Base-by-base conservation (phyloP, 2,113 vertebrate species). In the Butorides virescens region DNA sequence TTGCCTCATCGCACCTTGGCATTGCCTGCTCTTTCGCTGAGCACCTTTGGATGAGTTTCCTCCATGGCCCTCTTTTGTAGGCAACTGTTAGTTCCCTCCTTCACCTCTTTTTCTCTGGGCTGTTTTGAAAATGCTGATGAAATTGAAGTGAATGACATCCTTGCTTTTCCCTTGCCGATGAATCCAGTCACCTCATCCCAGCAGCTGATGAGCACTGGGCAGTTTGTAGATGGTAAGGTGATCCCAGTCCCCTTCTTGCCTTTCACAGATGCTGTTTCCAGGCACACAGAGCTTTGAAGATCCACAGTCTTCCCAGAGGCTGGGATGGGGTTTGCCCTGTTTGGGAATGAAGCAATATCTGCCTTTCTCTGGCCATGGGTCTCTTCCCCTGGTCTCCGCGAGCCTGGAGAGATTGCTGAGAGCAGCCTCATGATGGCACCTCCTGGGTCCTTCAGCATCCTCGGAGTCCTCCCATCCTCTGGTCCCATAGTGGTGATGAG, bases 181-280 rank as follows among this genome's bases (percentile, higher is more conserved):
- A 44, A 17, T 37, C 36, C 36, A 5, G 27, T 17, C 29, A 18
- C 12, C 59, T n/a, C 39, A 15, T 20, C 61, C 39, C 68, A 49
- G 68, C 21, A 22, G 34, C 1, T 15, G 29, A 4, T n/a, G 5
- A 32, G 52, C 34, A 5, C 0, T 2, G 14, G 22, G 36, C 59
- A 3, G 34, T 21, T 34, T 59, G 37, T 21, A 3, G 10, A 0
- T 18, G 37, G 19, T 46, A 12, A 15, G 18, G 7, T 53, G 46
- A 67, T 55, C 21, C 39, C n/a, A 7, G 2, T 39, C 32, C n/a
- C 39, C 10, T 49, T 65, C 30, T 88, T 9, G 6, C 39, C 46
- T 61, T 53, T 47, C 58, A 36, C 21, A 68, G 68, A 5, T 49
- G 30, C 21, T 18, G 0, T 49, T 67, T 68, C 75, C 68, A 85